Evolutionary conservation across 2,888 invertebrate species (phyloP), one percentile per base, ranked within the genome.

Genomic region (Melangyna quadrimaculata): DNA sequence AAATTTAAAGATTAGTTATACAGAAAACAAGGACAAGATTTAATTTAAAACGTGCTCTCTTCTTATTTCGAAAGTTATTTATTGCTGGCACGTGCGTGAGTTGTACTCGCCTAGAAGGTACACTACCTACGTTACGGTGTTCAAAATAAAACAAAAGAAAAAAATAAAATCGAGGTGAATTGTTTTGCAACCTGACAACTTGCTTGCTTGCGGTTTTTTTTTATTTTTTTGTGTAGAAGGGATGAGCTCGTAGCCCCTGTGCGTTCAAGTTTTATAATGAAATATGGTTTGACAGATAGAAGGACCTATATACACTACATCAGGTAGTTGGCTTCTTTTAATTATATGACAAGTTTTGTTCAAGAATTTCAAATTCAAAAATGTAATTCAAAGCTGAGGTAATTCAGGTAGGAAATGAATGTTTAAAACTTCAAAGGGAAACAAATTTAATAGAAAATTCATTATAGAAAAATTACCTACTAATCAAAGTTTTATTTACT

Each of bases 21-120:
- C 1, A 24, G 63, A 35, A 55, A 69, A 32, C n/a, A 32, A 37
- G 10, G 51, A 72, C 53, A 32, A 53, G 69, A 69, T 72, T 82
- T 82, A 73, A 78, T 82, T 51, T 63, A 53, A 57, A 69, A 78
- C 78, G 78, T 82, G 78, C 78, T 78, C 69, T 73, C 61, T 61
- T 55, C 63, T 82, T 78, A 40, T 72, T 77, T 67, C 22, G 32
- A 67, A 61, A 78, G 72, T 65, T 73, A 83, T 78, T 82, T 78
- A 73, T 73, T 29, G 19, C 19, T 35, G 37, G 19, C 24, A 74
- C 73, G 63, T 70, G 63, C 48, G 65, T 65, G 45, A 48, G 12
- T 35, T 59, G 22, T 19, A 22, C 19, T 10, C 17, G 12, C 22
- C 22, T 48, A 5, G 37, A n/a, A 48, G 10, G 5, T 12, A 17